Evolutionary conservation across 2,113 vertebrate species (phyloP).

Genomic region (Plestiodon gilberti): DNA sequence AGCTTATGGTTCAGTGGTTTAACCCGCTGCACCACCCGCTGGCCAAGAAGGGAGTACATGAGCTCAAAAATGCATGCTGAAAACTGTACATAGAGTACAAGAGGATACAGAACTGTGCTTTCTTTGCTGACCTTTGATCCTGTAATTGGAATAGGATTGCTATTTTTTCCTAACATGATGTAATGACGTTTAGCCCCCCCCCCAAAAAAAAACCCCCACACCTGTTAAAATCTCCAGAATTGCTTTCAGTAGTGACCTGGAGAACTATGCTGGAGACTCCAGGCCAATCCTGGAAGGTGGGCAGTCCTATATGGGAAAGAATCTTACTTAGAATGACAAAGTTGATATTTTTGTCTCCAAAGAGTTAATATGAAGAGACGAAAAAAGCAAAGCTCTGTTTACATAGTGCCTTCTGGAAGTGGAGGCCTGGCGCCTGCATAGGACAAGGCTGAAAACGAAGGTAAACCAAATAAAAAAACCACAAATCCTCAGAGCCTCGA

Average conservation of each 20-base stretch:
- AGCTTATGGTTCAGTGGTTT: too few species aligned
- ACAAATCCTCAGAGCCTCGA: slow-evolving; percentile 10
- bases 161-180: too few species aligned
- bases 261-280: too few species aligned
- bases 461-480: slow-evolving; percentile 34
- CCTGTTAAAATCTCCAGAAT: neutral
- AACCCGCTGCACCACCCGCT: too few species aligned
- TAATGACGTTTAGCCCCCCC: too few species aligned
- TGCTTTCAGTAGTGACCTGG: too few species aligned
- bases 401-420: slow-evolving; percentile 14
- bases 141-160: neutral
- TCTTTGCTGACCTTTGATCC: neutral
- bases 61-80: neutral
- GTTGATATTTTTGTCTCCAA: slow-evolving; percentile 11
- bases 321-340: neutral
- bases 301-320: neutral
- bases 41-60: too few species aligned
- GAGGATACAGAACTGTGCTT: neutral
- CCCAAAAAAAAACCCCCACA: too few species aligned
- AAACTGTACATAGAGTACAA: neutral
- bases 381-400: neutral
- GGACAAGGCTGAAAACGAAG: slow-evolving; percentile 1
- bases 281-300: too few species aligned
- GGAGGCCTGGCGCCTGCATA: neutral
- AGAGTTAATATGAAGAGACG: slow-evolving; percentile 16